A percentile compares a stretch with the other conserved stretches of the same genome.
These are phyloP conservation scores for Andricus curvator DNA, from an alignment of 2,888 invertebrate species.

Conservation along the genomic window DNA sequence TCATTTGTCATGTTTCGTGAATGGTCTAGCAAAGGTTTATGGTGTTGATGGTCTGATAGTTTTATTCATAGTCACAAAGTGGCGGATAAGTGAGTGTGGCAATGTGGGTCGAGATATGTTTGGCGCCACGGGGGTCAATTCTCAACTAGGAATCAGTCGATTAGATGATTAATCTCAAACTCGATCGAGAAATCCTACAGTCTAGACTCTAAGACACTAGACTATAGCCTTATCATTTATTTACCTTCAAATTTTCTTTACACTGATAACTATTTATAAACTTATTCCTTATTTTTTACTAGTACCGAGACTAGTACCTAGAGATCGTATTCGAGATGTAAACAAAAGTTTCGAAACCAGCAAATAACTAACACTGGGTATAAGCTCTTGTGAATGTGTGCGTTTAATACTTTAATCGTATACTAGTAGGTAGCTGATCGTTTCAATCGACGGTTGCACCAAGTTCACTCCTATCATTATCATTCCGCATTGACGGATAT, in stretches of 20 bases:
- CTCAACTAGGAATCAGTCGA: constrained; percentile 26
- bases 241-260: neutral
- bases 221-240: neutral
- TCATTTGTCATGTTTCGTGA: constrained; percentile 33
- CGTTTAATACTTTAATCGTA: neutral
- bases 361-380: neutral
- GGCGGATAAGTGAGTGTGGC: neutral
- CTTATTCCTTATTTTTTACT: neutral
- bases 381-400: neutral
- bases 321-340: neutral
- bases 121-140: constrained; percentile 27
- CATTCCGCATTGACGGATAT: constrained; percentile 31
- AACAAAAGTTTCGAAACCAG: neutral
- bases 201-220: neutral
- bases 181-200: constrained; percentile 7
- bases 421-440: constrained; percentile 18
- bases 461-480: constrained; percentile 30
- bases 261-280: neutral
- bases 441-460: constrained; percentile 10
- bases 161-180: constrained; percentile 23
- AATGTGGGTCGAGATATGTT: constrained; percentile 31
- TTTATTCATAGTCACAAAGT: constrained; percentile 5
- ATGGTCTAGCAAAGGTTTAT: neutral
- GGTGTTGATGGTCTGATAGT: neutral
- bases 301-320: neutral